phyloP scores from a whole-genome alignment of 2,888 invertebrate species.

The Cordilura impudica region DNA sequence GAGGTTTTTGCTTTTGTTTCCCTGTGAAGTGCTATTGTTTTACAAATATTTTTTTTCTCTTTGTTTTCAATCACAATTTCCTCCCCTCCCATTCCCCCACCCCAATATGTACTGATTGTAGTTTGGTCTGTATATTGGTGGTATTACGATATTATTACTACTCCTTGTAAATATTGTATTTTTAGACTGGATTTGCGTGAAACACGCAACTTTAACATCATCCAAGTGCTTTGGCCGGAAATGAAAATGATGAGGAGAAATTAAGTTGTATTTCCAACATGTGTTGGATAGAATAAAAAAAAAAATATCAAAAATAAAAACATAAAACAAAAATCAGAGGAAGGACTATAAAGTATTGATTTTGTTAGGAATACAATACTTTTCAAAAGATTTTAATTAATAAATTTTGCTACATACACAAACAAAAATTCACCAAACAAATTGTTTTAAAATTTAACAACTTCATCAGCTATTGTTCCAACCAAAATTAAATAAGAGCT shows the following conservation, averaged over 20 bases:
- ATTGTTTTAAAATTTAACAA: too few species aligned
- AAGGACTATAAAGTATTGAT: background rate
- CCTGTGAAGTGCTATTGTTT: background rate
- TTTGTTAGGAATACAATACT: too few species aligned
- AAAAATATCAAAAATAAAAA: too few species aligned
- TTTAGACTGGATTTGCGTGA: slow-evolving; percentile 57
- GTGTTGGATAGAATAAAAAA: background rate
- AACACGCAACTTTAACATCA: slow-evolving; percentile 60
- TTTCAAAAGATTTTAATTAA: background rate
- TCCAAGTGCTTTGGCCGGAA: slow-evolving; percentile 57
- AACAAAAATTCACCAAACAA: too few species aligned
- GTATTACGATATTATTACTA: background rate
- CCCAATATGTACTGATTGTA: background rate
- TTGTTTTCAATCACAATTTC: slow-evolving; percentile 43
- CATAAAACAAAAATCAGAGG: background rate
- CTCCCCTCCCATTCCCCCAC: slow-evolving; percentile 23
- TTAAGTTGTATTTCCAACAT: slow-evolving; percentile 57
- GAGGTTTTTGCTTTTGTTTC: background rate
- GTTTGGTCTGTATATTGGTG: background rate
- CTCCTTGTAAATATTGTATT: too few species aligned
- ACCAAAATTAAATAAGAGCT: too few species aligned
- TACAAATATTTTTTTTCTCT: background rate
- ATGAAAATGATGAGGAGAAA: slow-evolving; percentile 59
- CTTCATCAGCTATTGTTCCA: too few species aligned
- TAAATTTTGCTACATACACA: too few species aligned